Conservation (phyloP, 2,888 invertebrate genomes). For the Macropis europaea region DNA sequence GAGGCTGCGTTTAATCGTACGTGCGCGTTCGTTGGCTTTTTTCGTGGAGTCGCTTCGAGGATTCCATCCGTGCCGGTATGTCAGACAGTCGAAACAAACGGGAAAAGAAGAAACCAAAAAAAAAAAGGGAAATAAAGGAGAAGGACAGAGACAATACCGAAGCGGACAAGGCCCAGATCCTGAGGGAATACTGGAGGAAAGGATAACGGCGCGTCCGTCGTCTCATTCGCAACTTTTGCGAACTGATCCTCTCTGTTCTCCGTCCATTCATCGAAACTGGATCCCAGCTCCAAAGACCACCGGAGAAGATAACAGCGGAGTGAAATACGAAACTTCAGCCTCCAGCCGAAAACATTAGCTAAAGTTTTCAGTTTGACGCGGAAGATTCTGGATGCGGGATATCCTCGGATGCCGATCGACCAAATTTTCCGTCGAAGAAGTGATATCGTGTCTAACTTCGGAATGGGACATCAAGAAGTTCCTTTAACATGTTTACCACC, state of each 20-base stretch:
- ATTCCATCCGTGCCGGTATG: not conserved
- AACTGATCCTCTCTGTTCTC: constrained; percentile 23
- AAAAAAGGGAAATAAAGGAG: not conserved
- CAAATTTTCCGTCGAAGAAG: too few species aligned
- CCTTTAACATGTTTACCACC: too few species aligned
- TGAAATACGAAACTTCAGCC: constrained; percentile 4
- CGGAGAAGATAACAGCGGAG: not conserved
- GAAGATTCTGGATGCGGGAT: not conserved
- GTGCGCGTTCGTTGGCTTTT: not conserved
- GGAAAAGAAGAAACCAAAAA: too few species aligned
- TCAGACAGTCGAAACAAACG: not conserved
- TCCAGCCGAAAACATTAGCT: constrained; percentile 2
- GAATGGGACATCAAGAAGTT: too few species aligned
- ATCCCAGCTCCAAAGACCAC: not conserved
- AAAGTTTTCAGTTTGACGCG: not conserved
- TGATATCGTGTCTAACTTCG: too few species aligned
- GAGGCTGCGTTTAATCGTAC: not conserved
- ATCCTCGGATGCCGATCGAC: too few species aligned
- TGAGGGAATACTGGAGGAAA: constrained; percentile 34
- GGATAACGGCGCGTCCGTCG: constrained; percentile 33
- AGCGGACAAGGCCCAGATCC: constrained; percentile 21
- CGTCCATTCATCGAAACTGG: constrained; percentile 20
- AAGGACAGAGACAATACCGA: not conserved
- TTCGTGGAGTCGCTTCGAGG: not conserved
- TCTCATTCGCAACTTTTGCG: constrained; percentile 39